phyloP scores from a whole-genome alignment of 53 echinoderm and acorn worm species.

The Antedon mediterranea region DNA sequence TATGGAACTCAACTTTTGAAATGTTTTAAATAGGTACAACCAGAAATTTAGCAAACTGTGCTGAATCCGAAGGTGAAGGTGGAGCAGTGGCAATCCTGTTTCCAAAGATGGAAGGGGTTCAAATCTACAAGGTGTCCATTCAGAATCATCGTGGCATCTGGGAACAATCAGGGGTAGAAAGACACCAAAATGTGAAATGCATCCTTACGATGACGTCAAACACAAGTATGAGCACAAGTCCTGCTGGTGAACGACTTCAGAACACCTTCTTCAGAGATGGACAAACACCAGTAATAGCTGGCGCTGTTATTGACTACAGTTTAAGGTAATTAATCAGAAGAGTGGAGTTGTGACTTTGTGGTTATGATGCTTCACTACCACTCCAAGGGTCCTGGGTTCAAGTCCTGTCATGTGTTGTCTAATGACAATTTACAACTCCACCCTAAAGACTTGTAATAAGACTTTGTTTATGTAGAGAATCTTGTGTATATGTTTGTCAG shows the following conservation, averaged over 20 bases:
- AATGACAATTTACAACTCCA: no score
- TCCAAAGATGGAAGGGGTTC: conserved; percentile 66
- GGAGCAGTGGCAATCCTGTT: conserved; percentile 42
- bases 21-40: conserved; percentile 18
- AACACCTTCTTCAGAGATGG: conserved; percentile 21
- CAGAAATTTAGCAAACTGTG: conserved; percentile 13
- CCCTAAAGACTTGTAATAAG: no score
- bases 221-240: background rate
- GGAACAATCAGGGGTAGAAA: background rate
- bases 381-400: no score
- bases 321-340: no score
- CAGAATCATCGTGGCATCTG: background rate
- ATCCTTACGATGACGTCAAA: conserved; percentile 36
- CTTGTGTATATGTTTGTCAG: no score
- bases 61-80: conserved; percentile 50
- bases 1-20: background rate
- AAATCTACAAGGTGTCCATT: conserved; percentile 18
- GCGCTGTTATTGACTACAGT: conserved; percentile 36
- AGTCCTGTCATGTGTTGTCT: no score
- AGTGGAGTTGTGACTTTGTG: no score
- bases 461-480: no score
- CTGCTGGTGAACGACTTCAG: conserved; percentile 22
- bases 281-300: conserved; percentile 54
- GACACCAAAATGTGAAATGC: conserved; percentile 18
- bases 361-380: no score